These are phyloP conservation scores for Lithobates pipiens DNA, from an alignment of 2,797 vertebrate genomes.

Conservation along the genomic window DNA sequence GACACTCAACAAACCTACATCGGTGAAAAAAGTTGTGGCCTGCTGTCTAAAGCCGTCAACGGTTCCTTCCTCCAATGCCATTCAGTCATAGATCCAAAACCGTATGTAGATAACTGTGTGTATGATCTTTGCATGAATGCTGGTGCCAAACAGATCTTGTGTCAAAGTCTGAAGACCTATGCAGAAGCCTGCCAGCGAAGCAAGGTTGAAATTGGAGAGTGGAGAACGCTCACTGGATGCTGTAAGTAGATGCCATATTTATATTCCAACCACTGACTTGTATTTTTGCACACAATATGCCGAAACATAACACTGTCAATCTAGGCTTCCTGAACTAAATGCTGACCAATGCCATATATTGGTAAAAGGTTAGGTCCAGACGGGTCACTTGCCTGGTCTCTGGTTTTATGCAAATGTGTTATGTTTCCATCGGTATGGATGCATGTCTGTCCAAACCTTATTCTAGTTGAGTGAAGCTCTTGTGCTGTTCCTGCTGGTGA, in stretches of 20 bases:
- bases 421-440: no score
- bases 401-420: no score
- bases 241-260: constrained; percentile 74
- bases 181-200: constrained; percentile 73
- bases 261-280: no score
- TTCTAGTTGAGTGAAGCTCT: no score
- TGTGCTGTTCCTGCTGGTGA: no score
- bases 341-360: no score
- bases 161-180: constrained; percentile 78
- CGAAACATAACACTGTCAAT: no score
- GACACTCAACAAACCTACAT: constrained; percentile 64
- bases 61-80: constrained; percentile 78
- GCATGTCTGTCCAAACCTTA: no score
- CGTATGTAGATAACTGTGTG: constrained; percentile 80
- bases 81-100: constrained; percentile 69
- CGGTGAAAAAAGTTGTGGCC: constrained; percentile 73
- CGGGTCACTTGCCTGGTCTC: no score
- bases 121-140: constrained; percentile 78
- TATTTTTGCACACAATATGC: no score
- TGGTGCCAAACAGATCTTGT: constrained; percentile 75
- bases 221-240: constrained; percentile 78
- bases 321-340: no score
- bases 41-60: constrained; percentile 64
- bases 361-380: no score
- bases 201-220: constrained; percentile 73